Conservation (phyloP, 2,113 vertebrate genomes). For the Catharus minimus region DNA sequence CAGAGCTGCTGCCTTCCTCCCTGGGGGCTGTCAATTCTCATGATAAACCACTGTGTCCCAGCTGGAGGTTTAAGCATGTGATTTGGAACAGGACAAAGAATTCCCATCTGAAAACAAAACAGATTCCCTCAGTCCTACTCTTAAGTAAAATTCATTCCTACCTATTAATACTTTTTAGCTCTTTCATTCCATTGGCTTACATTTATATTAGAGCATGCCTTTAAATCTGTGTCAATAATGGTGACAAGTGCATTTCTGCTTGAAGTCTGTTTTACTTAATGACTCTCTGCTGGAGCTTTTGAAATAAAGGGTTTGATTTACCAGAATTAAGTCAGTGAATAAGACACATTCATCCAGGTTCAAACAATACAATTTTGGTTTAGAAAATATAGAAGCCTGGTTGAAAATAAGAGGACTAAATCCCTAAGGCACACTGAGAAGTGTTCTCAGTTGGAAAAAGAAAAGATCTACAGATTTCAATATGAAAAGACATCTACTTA, state of each 20-base stretch:
- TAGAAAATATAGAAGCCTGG: background rate
- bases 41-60: conserved; percentile 8
- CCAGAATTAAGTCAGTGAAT: background rate
- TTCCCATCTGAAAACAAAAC: conserved; percentile 7
- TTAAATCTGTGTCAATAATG: background rate
- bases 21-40: conserved; percentile 24
- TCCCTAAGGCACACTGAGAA: background rate
- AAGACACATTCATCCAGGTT: background rate
- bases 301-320: conserved; percentile 36
- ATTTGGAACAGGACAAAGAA: conserved; percentile 7
- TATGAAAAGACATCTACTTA: background rate
- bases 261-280: background rate
- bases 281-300: conserved; percentile 1
- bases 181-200: background rate
- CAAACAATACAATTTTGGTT: background rate
- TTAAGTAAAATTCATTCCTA: background rate
- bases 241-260: background rate
- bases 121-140: background rate
- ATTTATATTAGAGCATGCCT: background rate
- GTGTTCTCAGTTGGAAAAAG: background rate
- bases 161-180: background rate
- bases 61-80: conserved; percentile 16
- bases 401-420: background rate
- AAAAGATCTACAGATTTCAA: background rate
- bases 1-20: conserved; percentile 30